Percentiles rank a stretch among this genome's conserved stretches.
Evolutionary conservation across 2,113 vertebrate species (phyloP).

Genomic region (Eulacestoma nigropectus): DNA sequence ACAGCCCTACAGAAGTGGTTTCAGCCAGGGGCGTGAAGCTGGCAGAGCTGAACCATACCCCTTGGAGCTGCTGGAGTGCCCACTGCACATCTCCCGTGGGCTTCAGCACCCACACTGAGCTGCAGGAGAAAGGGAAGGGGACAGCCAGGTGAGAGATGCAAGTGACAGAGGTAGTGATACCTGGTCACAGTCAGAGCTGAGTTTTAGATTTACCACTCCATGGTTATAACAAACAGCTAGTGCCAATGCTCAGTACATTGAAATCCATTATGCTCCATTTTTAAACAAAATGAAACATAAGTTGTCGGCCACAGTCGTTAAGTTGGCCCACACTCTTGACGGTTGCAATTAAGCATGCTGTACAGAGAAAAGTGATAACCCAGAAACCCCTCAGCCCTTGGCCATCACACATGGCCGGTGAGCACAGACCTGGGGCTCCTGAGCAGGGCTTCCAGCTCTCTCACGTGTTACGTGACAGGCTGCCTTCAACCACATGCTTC

Average conservation of each 20-base stretch:
- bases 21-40: not conserved
- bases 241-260: not conserved
- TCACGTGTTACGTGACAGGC: rapidly evolving
- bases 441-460: not conserved
- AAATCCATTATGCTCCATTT: not conserved
- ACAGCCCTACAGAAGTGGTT: not conserved
- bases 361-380: not conserved
- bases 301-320: not conserved
- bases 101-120: not conserved
- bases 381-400: not conserved
- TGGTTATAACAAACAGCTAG: not conserved
- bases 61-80: not conserved
- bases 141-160: not conserved
- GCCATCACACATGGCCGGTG: rapidly evolving
- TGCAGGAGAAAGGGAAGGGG: not conserved
- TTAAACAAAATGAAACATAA: not conserved
- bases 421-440: not conserved
- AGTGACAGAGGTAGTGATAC: not conserved
- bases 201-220: not conserved
- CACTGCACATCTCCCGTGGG: not conserved
- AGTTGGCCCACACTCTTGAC: rapidly evolving
- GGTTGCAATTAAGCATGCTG: not conserved
- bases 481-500: not conserved
- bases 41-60: not conserved
- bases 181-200: not conserved